phyloP scores from a whole-genome alignment of 2,888 invertebrate genomes.

The Campoplex capitator region DNA sequence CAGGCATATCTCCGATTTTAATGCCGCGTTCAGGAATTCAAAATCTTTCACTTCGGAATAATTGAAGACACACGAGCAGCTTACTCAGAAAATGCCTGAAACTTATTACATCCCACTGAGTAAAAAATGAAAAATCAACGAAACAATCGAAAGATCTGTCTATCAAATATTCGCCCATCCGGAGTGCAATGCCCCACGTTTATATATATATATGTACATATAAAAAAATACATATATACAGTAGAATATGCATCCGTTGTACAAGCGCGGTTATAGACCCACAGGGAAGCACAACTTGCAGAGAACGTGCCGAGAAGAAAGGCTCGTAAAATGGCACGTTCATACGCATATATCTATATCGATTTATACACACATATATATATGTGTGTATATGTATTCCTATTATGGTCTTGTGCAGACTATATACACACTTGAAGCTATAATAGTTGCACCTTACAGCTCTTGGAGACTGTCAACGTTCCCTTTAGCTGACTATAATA shows the following conservation, averaged over 20 bases:
- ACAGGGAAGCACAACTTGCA: conserved; percentile 38
- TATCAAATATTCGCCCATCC: background rate
- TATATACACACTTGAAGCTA: conserved; percentile 23
- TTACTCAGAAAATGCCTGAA: background rate
- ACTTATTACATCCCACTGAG: background rate
- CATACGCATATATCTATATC: background rate
- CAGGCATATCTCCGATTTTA: background rate
- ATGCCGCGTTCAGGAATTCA: conserved; percentile 15
- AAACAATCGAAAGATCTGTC: background rate
- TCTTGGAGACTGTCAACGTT: conserved; percentile 39
- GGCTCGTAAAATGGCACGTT: conserved; percentile 73
- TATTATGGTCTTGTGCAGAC: background rate
- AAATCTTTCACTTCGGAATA: background rate
- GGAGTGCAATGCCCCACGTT: conserved; percentile 3
- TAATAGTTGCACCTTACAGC: conserved; percentile 56
- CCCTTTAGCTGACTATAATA: conserved; percentile 71
- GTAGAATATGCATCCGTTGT: conserved; percentile 3
- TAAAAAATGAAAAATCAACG: background rate
- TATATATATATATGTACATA: background rate
- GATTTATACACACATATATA: background rate
- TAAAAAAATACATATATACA: background rate
- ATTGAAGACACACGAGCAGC: background rate
- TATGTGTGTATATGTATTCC: background rate
- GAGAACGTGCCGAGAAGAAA: conserved; percentile 69
- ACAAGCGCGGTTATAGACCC: conserved; percentile 35